These are phyloP conservation scores for Pseudolycoriella hygida DNA, from an alignment of 2,888 invertebrate genomes.

Conservation along the genomic window DNA sequence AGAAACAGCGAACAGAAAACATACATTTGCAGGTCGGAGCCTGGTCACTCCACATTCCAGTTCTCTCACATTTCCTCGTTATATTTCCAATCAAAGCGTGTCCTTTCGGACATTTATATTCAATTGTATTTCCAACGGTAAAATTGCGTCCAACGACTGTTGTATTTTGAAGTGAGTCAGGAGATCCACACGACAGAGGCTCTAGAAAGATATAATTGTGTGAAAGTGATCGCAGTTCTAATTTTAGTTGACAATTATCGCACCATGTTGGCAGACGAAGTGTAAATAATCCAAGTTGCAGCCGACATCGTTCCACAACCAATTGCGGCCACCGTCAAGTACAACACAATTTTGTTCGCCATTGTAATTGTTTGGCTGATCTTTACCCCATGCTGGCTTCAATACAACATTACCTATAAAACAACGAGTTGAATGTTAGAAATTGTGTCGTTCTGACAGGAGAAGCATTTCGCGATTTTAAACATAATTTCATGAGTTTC, in stretches of 20 bases:
- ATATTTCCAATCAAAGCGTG: constrained; percentile 57
- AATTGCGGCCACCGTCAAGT: constrained; percentile 72
- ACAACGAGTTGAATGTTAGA: too few species aligned
- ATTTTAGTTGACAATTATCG: constrained; percentile 24
- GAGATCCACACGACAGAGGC: constrained; percentile 73
- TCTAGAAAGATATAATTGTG: constrained; percentile 36
- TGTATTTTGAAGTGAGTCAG: constrained; percentile 68
- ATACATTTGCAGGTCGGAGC: constrained; percentile 79
- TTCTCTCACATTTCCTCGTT: constrained; percentile 46
- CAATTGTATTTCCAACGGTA: constrained; percentile 49
- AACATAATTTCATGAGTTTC: too few species aligned
- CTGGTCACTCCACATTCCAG: constrained; percentile 68
- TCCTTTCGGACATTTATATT: constrained; percentile 66
- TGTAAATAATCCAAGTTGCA: constrained; percentile 84
- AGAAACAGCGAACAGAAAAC: constrained; percentile 20
- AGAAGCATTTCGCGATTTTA: too few species aligned
- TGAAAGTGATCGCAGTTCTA: neutral
- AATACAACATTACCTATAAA: constrained; percentile 54
- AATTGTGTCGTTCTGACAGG: too few species aligned
- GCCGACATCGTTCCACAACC: constrained; percentile 91
- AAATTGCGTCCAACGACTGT: constrained; percentile 55
- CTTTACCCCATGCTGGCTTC: constrained; percentile 78
- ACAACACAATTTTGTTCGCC: constrained; percentile 92
- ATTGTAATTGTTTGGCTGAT: constrained; percentile 90
- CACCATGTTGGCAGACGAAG: constrained; percentile 86